Evolutionary conservation across 2,113 vertebrate species (phyloP).

Genomic region (Lycaon pictus): DNA sequence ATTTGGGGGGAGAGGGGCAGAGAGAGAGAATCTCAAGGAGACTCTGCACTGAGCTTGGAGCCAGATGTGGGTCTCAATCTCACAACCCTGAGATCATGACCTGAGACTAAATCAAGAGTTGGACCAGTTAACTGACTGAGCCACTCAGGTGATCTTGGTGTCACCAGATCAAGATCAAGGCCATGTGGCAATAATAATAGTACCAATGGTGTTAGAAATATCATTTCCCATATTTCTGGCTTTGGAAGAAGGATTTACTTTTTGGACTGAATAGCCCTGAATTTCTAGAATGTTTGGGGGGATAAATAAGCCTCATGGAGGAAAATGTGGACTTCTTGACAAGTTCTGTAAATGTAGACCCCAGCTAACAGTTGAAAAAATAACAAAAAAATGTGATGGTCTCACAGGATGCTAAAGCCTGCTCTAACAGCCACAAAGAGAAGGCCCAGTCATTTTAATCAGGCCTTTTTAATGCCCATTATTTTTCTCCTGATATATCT

Average conservation of each 20-base stretch:
- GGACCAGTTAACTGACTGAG: neutral
- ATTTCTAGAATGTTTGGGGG: neutral
- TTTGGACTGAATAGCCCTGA: neutral
- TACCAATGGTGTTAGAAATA: neutral
- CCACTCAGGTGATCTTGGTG: neutral
- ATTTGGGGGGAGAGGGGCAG: neutral
- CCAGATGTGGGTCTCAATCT: neutral
- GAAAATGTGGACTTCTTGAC: neutral
- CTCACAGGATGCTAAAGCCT: neutral
- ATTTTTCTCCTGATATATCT: neutral
- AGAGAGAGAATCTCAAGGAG: neutral
- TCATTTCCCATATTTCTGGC: neutral
- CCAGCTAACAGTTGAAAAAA: neutral
- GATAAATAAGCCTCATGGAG: neutral
- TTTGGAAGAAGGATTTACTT: neutral
- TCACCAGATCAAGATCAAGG: neutral
- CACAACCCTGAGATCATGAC: neutral
- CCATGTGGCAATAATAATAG: neutral
- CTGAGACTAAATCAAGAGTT: neutral
- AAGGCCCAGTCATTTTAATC: neutral
- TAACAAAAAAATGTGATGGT: neutral
- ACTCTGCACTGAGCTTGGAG: neutral
- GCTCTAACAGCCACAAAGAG: neutral
- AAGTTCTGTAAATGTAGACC: neutral
- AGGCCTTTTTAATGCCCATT: neutral